Percentiles rank a stretch among this genome's conserved stretches.
Evolutionary conservation across 2,888 invertebrate genomes (phyloP).

Genomic region (Drosophila neonasuta): DNA sequence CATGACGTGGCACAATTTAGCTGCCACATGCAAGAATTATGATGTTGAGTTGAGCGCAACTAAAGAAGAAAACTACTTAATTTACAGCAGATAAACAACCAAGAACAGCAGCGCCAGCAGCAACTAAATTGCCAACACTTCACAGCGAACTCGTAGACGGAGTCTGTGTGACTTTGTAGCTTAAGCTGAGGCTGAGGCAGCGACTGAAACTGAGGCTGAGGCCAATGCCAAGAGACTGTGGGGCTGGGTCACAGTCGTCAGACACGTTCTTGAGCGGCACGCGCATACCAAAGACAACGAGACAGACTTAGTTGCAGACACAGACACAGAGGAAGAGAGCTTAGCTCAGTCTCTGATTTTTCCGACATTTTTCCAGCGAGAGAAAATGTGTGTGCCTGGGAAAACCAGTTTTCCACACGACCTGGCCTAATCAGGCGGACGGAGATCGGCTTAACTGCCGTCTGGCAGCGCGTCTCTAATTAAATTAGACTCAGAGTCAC

Average conservation of each 20-base stretch:
- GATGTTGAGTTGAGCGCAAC: conserved; percentile 70
- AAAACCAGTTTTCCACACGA: conserved; percentile 63
- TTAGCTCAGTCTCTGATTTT: conserved; percentile 35
- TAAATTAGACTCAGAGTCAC: conserved; percentile 64
- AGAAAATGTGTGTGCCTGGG: conserved; percentile 31
- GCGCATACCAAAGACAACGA: conserved; percentile 66
- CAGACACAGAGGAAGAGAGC: not conserved
- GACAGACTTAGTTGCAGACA: conserved; percentile 22
- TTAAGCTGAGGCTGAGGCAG: conserved; percentile 15
- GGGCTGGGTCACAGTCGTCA: conserved; percentile 74
- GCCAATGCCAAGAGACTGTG: conserved; percentile 41
- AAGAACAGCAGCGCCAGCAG: conserved; percentile 25
- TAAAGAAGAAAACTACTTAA: conserved; percentile 68
- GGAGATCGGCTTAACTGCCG: conserved; percentile 38
- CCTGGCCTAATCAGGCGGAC: conserved; percentile 58
- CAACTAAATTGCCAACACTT: conserved; percentile 41
- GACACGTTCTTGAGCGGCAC: conserved; percentile 71
- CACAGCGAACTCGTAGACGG: conserved; percentile 9
- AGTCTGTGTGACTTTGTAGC: conserved; percentile 22
- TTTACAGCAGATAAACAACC: conserved; percentile 62
- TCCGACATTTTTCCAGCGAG: conserved; percentile 53
- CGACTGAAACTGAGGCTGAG: conserved; percentile 4
- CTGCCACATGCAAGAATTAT: conserved; percentile 60
- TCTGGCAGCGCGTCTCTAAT: conserved; percentile 61
- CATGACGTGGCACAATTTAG: conserved; percentile 66